Evolutionary conservation across 2,797 vertebrate genomes (phyloP).

Genomic region (Psittacula echo): DNA sequence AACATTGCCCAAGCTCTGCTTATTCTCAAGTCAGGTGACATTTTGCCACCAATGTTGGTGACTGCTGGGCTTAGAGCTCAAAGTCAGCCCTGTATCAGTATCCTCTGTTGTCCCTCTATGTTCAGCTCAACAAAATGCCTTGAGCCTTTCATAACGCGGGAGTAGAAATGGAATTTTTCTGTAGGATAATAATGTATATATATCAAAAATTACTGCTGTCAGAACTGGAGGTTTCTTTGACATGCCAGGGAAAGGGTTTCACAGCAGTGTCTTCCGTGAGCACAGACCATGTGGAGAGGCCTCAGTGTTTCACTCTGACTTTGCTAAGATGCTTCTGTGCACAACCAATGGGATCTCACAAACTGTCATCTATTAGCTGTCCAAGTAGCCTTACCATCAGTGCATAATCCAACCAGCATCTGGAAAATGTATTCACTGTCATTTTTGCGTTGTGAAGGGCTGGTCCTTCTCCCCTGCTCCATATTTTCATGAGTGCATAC

Average conservation of each 20-base stretch:
- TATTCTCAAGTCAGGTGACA: background rate
- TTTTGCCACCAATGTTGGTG: background rate
- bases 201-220: background rate
- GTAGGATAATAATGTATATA: background rate
- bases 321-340: background rate
- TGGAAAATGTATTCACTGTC: background rate
- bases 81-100: background rate
- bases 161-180: background rate
- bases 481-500: background rate
- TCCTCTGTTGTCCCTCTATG: background rate
- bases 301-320: background rate
- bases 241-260: background rate
- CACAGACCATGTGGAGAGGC: fast-evolving
- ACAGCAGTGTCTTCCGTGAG: background rate
- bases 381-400: background rate
- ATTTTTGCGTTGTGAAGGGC: background rate
- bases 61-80: background rate
- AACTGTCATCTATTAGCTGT: background rate
- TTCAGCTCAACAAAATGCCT: background rate
- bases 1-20: background rate
- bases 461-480: background rate
- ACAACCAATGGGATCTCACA: fast-evolving
- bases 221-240: background rate
- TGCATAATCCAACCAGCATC: background rate
- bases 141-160: background rate